Conservation (phyloP, 2,797 vertebrate species). For the Oreochromis grahami region DNA sequence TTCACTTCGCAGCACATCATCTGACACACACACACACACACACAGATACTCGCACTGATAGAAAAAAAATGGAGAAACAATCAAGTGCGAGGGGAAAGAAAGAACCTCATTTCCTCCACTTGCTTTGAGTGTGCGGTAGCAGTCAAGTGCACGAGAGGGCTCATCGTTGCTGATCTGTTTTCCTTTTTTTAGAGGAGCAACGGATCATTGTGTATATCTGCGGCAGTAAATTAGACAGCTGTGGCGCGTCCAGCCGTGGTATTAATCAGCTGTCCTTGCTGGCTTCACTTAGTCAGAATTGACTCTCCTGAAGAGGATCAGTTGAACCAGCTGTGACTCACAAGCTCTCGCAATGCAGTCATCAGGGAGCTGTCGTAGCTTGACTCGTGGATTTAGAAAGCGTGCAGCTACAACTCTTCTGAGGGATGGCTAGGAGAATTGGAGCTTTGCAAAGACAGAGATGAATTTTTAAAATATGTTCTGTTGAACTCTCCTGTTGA, state of each 20-base stretch:
- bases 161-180: background rate
- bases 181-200: background rate
- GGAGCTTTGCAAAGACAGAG: constrained; percentile 13
- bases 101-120: background rate
- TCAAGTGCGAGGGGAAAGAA: constrained; percentile 6
- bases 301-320: constrained; percentile 44
- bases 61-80: constrained; percentile 9
- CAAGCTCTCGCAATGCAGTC: constrained; percentile 20
- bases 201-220: constrained; percentile 3
- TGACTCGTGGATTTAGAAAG: constrained; percentile 32
- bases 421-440: background rate
- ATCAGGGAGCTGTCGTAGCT: constrained; percentile 6
- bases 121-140: background rate
- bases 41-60: background rate
- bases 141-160: background rate
- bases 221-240: constrained; percentile 27
- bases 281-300: constrained; percentile 33
- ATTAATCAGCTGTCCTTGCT: constrained; percentile 42
- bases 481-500: constrained; percentile 30
- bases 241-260: constrained; percentile 6
- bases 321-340: constrained; percentile 51
- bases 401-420: background rate
- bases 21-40: background rate
- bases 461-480: constrained; percentile 17
- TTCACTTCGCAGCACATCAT: constrained; percentile 25